Conservation (phyloP, 2,888 invertebrate species). For the Phasia obesa region DNA sequence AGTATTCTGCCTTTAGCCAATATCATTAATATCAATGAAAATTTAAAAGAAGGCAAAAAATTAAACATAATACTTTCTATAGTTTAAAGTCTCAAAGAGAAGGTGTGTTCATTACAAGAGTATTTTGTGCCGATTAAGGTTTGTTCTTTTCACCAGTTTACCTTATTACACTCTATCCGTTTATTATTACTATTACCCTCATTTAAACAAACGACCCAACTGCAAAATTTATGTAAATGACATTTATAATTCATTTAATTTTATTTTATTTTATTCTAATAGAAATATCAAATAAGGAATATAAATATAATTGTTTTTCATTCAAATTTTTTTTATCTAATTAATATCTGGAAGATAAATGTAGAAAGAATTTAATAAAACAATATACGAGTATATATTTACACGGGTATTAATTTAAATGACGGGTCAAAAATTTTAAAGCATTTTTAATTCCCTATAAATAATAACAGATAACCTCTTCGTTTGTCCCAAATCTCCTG, state of each 20-base stretch:
- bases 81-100: slow-evolving; percentile 55
- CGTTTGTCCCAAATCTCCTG: too few species aligned
- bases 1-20: slow-evolving; percentile 67
- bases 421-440: too few species aligned
- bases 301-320: too few species aligned
- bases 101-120: slow-evolving; percentile 65
- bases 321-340: too few species aligned
- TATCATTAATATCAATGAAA: slow-evolving; percentile 61
- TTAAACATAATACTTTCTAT: slow-evolving; percentile 50
- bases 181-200: slow-evolving; percentile 29
- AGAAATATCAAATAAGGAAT: too few species aligned
- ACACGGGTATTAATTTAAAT: too few species aligned
- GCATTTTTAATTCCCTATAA: too few species aligned
- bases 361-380: too few species aligned
- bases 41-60: slow-evolving; percentile 9
- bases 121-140: slow-evolving; percentile 66
- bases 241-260: slow-evolving; percentile 5
- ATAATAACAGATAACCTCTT: too few species aligned
- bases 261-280: background rate
- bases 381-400: too few species aligned
- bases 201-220: slow-evolving; percentile 38
- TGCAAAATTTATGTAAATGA: slow-evolving; percentile 21
- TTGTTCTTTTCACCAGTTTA: slow-evolving; percentile 61
- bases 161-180: slow-evolving; percentile 31
- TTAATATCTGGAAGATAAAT: too few species aligned